phyloP scores from a whole-genome alignment of 2,797 vertebrate species.

The Neomorphus geoffroyi region DNA sequence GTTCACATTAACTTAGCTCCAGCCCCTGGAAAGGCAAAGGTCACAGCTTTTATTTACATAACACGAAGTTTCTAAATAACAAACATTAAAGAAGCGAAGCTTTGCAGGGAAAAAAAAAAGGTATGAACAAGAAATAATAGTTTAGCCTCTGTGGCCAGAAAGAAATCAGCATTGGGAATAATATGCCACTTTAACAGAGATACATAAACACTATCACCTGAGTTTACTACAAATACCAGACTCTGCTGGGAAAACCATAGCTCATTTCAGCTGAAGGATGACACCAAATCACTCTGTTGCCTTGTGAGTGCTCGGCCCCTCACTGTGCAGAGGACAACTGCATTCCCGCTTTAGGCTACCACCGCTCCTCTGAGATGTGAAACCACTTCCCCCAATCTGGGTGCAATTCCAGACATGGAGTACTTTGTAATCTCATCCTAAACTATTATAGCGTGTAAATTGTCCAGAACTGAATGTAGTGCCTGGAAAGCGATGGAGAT shows the following conservation, averaged over 20 bases:
- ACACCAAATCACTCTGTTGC: background rate
- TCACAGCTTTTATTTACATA: conserved; percentile 15
- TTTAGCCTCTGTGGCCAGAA: background rate
- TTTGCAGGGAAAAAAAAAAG: background rate
- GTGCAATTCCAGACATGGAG: background rate
- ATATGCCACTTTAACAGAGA: background rate
- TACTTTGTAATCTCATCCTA: background rate
- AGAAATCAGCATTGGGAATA: background rate
- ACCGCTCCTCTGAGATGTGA: background rate
- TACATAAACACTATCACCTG: background rate
- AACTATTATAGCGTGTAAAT: background rate
- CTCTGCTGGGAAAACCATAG: background rate
- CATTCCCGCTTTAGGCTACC: background rate
- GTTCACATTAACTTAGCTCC: background rate
- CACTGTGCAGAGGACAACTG: background rate
- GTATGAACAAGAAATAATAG: background rate
- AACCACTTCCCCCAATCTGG: background rate
- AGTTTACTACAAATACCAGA: background rate
- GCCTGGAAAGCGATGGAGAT: background rate
- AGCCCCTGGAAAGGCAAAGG: conserved; percentile 4
- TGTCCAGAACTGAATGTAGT: background rate
- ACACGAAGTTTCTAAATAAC: background rate
- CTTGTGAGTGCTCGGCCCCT: background rate
- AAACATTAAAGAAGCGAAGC: background rate
- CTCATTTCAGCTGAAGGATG: background rate